Evolutionary conservation across 2,113 vertebrate genomes (phyloP).

Genomic region (Okapia johnstoni): DNA sequence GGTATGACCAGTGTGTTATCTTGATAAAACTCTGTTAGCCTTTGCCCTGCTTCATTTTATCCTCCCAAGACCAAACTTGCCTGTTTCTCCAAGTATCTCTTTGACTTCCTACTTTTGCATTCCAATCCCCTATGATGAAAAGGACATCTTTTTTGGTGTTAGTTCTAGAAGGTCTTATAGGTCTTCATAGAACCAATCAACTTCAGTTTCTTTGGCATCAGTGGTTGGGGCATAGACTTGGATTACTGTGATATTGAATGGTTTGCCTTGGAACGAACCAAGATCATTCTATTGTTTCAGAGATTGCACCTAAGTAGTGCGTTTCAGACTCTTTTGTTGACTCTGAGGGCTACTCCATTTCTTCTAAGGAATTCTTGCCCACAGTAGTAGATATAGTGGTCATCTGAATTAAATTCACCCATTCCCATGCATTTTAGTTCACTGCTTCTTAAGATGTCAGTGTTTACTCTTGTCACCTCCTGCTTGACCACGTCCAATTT

Average conservation of each 20-base stretch:
- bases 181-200: neutral
- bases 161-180: neutral
- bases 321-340: neutral
- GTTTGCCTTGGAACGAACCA: neutral
- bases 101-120: neutral
- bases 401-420: neutral
- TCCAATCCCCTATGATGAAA: neutral
- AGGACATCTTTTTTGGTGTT: neutral
- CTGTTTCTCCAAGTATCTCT: neutral
- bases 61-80: neutral
- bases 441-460: neutral
- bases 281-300: neutral
- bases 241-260: neutral
- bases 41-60: neutral
- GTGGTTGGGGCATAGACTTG: neutral
- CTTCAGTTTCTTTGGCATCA: neutral
- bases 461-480: neutral
- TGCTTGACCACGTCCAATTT: neutral
- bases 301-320: neutral
- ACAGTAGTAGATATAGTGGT: neutral
- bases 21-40: neutral
- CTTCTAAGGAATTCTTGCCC: neutral
- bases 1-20: neutral
- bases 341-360: neutral
- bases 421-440: neutral